Evolutionary conservation across 1,140 invertebrate genomes (phyloP).

Genomic region (Rhopalosiphum padi): DNA sequence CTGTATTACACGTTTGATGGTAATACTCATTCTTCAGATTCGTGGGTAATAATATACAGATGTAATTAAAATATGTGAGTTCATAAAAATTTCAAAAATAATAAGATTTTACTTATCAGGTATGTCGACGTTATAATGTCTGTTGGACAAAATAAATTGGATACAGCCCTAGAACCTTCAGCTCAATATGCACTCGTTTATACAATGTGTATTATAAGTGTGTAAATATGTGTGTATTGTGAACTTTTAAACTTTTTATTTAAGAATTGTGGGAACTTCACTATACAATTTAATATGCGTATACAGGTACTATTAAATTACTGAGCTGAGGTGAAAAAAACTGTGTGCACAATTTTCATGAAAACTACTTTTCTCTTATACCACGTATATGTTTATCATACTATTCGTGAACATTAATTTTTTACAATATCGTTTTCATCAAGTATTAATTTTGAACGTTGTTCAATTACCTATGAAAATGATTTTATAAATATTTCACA

Average conservation of each 20-base stretch:
- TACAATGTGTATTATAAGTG: background rate
- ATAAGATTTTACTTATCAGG: background rate
- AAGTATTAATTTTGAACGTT: background rate
- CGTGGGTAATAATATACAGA: background rate
- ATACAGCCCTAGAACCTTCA: background rate
- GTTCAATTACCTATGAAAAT: background rate
- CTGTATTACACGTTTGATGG: background rate
- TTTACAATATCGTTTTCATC: background rate
- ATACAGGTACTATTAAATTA: background rate
- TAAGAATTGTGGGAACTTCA: background rate
- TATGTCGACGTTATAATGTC: background rate
- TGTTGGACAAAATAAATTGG: background rate
- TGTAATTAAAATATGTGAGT: background rate
- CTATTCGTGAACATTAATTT: background rate
- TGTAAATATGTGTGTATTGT: background rate
- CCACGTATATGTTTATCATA: background rate
- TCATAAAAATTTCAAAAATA: background rate
- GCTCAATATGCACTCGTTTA: background rate
- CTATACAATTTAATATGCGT: background rate
- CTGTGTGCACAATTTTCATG: background rate
- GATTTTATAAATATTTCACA: background rate
- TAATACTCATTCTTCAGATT: background rate
- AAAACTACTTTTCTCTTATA: background rate
- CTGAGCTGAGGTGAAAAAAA: background rate
- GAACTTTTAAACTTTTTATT: background rate